Percentiles rank a stretch among this genome's conserved stretches.
Evolutionary conservation across 2,113 vertebrate genomes (phyloP).

Genomic region (Speoplatyrhinus poulsoni): DNA sequence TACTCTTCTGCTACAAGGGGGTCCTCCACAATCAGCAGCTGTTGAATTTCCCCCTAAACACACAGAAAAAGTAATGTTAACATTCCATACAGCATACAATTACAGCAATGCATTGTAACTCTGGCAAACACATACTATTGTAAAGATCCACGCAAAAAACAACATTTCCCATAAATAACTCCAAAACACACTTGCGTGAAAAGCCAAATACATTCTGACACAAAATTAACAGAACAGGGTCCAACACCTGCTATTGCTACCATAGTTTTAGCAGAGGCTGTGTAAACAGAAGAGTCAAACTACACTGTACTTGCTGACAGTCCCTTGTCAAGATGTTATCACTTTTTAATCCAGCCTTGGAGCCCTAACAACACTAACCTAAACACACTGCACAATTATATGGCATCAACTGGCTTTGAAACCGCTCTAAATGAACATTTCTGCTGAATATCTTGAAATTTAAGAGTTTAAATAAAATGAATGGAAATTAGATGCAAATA

Average conservation of each 20-base stretch:
- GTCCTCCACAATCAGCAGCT: slow-evolving; percentile 82
- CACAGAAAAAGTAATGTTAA: neutral
- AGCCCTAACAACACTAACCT: too few species aligned
- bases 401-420: slow-evolving; percentile 1
- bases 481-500: slow-evolving; percentile 13
- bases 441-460: neutral
- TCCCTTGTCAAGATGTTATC: too few species aligned
- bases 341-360: too few species aligned
- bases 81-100: slow-evolving; percentile 1
- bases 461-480: slow-evolving; percentile 4
- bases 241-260: too few species aligned
- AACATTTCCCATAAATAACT: slow-evolving; percentile 1
- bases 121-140: slow-evolving; percentile 3
- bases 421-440: neutral
- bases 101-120: neutral
- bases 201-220: too few species aligned
- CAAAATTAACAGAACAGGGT: too few species aligned
- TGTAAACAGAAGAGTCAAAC: too few species aligned
- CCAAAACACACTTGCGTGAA: too few species aligned
- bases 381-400: too few species aligned
- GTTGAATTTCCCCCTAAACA: slow-evolving; percentile 87
- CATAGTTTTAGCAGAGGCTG: too few species aligned
- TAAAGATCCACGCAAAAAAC: neutral
- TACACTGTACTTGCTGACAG: too few species aligned
- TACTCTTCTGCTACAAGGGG: slow-evolving; percentile 80